These are phyloP conservation scores for Delia radicum DNA, from an alignment of 1,140 invertebrate species.

Conservation along the genomic window DNA sequence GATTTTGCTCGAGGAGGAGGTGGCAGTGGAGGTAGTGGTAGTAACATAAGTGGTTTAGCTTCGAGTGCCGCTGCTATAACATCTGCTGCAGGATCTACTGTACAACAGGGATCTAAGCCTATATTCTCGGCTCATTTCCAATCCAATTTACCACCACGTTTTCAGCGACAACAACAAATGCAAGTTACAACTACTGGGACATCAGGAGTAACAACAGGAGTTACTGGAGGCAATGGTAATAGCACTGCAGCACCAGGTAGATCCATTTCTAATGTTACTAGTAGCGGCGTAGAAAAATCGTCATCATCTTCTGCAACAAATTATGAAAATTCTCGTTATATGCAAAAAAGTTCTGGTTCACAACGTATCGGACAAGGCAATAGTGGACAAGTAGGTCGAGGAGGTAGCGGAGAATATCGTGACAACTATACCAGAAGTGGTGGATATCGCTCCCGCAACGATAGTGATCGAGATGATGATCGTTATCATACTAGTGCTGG, in stretches of 20 bases:
- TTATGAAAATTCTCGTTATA: conserved; percentile 56
- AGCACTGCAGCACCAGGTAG: conserved; percentile 32
- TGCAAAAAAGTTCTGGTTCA: conserved; percentile 39
- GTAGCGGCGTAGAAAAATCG: conserved; percentile 53
- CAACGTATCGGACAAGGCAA: background rate
- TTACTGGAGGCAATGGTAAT: conserved; percentile 35
- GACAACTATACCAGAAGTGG: conserved; percentile 38
- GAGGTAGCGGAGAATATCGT: conserved; percentile 43
- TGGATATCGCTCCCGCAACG: conserved; percentile 49
- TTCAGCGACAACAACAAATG: conserved; percentile 72
- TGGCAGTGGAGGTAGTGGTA: background rate
- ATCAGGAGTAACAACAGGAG: conserved; percentile 47
- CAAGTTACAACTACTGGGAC: background rate
- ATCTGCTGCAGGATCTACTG: background rate
- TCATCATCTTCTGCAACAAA: conserved; percentile 51
- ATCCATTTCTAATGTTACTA: conserved; percentile 41
- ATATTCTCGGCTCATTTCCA: conserved; percentile 73
- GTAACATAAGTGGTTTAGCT: background rate
- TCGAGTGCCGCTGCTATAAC: background rate
- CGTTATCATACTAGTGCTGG: conserved; percentile 27
- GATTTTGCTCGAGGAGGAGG: conserved; percentile 2
- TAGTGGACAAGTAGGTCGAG: background rate
- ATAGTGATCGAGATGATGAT: conserved; percentile 46
- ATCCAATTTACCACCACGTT: conserved; percentile 80
- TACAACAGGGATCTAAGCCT: conserved; percentile 39